Base-by-base conservation (phyloP, 2,113 vertebrate genomes). In the Urocynchramus pylzowi region DNA sequence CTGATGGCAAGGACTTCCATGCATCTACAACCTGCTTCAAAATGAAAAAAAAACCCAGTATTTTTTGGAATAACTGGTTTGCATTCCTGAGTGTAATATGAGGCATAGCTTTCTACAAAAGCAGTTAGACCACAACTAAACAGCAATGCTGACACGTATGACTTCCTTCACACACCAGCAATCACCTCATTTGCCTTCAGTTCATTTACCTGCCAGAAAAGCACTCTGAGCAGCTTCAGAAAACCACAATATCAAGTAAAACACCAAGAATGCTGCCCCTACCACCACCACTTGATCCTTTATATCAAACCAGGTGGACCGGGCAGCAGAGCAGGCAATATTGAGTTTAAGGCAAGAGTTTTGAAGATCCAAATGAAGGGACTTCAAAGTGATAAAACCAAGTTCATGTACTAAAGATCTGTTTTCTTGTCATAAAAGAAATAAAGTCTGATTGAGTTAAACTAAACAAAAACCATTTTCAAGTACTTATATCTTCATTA, bases 111-210 rank as follows among this genome's bases (percentile, higher is more conserved):
- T 97, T 91, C 94, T 93, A 96, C 70, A 94, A 95, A 87, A 59
- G 60, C 90, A 91, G 63, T 87, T 91, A 94, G 78, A 83, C 75
- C 30, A 16, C 75, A 90, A 70, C 63, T 21, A 64, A 79, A 41
- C 30, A 80, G 89, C 6, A 5, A 22, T 23, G 33, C 53, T 60
- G 61, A 65, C 63, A 88, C 1, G 0, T 54, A 42, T 37, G 50
- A 93, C 71, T 91, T 91, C 71, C 84, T 90, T 94, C 93, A 94
- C 3, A 31, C 94, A 90, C 42, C 71, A 63, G 68, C 4, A 16
- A 77, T 74, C 94, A 56, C 35, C 78, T 92, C 60, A 80, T 95
- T 95, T 95, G 89, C 93, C 78, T 94, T 88, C 75, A 86, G 33
- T 77, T 93, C 87, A 90, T 30, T 67, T 12, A 67, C 83, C 74